A percentile compares a stretch with the other conserved stretches of the same genome.
These are phyloP conservation scores for Brachyistius frenatus DNA, from an alignment of 2,113 vertebrate species.

Conservation along the genomic window DNA sequence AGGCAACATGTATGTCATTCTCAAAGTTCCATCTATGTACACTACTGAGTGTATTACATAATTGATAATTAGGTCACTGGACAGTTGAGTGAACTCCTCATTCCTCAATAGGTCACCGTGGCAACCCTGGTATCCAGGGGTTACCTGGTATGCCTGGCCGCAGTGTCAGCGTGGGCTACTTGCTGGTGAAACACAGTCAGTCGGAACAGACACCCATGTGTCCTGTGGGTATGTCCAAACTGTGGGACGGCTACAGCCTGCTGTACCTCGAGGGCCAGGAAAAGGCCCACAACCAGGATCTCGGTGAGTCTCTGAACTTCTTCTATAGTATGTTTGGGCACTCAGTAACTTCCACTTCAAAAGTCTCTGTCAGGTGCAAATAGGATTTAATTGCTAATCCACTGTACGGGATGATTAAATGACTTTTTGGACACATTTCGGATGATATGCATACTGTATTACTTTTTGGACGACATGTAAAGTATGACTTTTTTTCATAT, in stretches of 20 bases:
- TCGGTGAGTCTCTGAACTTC: slow-evolving; percentile 84
- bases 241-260: slow-evolving; percentile 98
- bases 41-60: neutral
- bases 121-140: slow-evolving; percentile 86
- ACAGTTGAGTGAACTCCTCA: neutral
- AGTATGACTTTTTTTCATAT: too few species aligned
- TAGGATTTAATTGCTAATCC: too few species aligned
- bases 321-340: neutral
- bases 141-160: slow-evolving; percentile 93
- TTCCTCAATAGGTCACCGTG: slow-evolving; percentile 84
- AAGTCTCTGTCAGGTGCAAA: too few species aligned
- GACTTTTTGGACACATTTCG: too few species aligned
- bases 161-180: slow-evolving; percentile 94
- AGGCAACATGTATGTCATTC: neutral
- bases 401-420: too few species aligned
- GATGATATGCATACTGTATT: too few species aligned
- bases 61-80: neutral
- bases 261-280: slow-evolving; percentile 98
- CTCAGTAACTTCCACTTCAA: neutral
- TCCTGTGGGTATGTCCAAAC: slow-evolving; percentile 93
- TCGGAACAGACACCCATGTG: slow-evolving; percentile 93
- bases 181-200: slow-evolving; percentile 98
- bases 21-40: neutral
- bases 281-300: slow-evolving; percentile 97
- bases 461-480: too few species aligned